These are phyloP conservation scores for Melospiza melodia DNA, from an alignment of 2,113 vertebrate species.

Conservation along the genomic window DNA sequence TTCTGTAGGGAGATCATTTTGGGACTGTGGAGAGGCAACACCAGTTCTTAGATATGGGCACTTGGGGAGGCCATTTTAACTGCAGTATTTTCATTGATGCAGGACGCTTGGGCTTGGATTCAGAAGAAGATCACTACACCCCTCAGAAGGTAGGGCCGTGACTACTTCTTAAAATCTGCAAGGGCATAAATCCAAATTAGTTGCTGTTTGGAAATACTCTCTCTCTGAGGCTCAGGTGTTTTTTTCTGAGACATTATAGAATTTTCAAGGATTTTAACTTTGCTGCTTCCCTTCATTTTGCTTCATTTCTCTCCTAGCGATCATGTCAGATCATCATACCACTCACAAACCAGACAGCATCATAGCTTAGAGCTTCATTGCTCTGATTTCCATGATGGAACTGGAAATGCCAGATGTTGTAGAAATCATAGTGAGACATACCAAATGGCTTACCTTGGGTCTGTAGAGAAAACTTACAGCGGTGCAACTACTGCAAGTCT, in stretches of 20 bases:
- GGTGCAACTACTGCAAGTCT: not conserved
- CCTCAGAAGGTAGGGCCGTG: slow-evolving; percentile 87
- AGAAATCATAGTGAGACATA: not conserved
- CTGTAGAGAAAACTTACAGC: not conserved
- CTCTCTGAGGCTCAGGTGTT: not conserved
- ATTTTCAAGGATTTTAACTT: not conserved
- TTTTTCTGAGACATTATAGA: not conserved
- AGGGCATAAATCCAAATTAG: not conserved
- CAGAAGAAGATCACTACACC: slow-evolving; percentile 91
- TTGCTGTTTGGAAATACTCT: not conserved
- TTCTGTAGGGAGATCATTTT: not conserved
- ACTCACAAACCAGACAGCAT: not conserved
- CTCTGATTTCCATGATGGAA: not conserved
- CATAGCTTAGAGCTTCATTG: not conserved
- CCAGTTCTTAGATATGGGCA: not conserved
- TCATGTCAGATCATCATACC: not conserved
- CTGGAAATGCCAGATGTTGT: not conserved
- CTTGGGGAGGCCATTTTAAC: not conserved
- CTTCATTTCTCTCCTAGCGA: not conserved
- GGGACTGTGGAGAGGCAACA: not conserved
- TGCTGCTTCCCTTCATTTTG: not conserved
- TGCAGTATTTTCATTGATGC: not conserved
- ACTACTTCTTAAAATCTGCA: not conserved
- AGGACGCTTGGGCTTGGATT: slow-evolving; percentile 96
- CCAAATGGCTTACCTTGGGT: not conserved